Evolutionary conservation across 2,888 invertebrate genomes (phyloP), one percentile per base, ranked within the genome.

Genomic region (Ceratothoa steindachneri): DNA sequence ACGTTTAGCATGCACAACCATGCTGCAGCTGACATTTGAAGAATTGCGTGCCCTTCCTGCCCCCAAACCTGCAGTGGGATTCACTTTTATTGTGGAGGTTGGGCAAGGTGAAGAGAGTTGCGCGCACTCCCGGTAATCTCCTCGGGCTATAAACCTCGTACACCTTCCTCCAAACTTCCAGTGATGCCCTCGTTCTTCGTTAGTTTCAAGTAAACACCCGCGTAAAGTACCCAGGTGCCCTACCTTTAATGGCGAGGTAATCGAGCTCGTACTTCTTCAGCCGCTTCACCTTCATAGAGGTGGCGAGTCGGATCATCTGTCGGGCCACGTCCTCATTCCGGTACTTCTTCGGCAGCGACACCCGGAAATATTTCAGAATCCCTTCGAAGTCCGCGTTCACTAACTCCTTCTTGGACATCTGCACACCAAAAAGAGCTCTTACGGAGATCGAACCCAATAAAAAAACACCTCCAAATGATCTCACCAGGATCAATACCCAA

Each of bases 331-430:
- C 93, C 83, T 97, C 94, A 15, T 91, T 92, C 69, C 97, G 90
- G 84, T 96, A 98, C 83, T 93, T 94, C 86, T 99, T 97, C 53
- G 99, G 99, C 81, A 99, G 87, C 15, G 93, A 93, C 1, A 99
- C 97, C 77, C 99, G 90, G 84, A 99, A 98, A 86, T 97, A 99
- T 85, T 98, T 99, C 81, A 99, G 88, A 74, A 97, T 92, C 22
- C 97, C 97, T 86, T 99, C 99, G 83, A 99, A 99, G 86, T 99
- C 99, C 80, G 96, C 87, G 80, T 91, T 90, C 72, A 98, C 86
- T 31, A 99, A 87, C 83, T 98, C 97, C 81, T 93, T 92, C 82
- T 93, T 91, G 77, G 95, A 93, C 80, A 89, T 86, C 88, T 89
- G 82, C 19, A 80, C 1, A 81, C 77, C 7, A 78, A 12, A n/a